Percentiles rank a stretch among this genome's conserved stretches.
phyloP scores from a whole-genome alignment of 2,797 vertebrate species.

The Smutsia gigantea region DNA sequence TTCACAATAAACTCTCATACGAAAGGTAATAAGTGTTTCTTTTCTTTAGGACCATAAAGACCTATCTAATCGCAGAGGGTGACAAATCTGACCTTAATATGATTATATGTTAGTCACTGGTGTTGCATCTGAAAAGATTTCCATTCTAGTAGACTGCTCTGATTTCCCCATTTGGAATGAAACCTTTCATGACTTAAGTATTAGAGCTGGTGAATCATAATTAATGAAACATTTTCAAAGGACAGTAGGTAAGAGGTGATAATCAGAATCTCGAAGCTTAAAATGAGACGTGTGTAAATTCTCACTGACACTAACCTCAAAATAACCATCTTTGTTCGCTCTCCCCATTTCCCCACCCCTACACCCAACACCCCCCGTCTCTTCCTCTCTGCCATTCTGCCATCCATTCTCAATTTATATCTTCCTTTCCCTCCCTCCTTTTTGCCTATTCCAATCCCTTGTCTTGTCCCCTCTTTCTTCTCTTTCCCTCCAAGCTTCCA shows the following conservation, averaged over 20 bases:
- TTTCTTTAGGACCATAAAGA: background rate
- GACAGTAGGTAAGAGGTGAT: background rate
- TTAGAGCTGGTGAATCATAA: conserved; percentile 50
- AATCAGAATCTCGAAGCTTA: conserved; percentile 39
- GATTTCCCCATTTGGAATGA: conserved; percentile 34
- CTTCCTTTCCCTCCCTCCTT: background rate
- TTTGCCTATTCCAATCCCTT: background rate
- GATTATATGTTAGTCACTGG: background rate
- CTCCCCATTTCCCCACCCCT: background rate
- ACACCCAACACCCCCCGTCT: background rate
- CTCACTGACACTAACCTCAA: conserved; percentile 1
- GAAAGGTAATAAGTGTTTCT: background rate
- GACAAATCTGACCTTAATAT: conserved; percentile 30
- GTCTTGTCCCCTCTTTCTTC: background rate
- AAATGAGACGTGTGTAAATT: conserved; percentile 4
- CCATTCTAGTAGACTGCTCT: conserved; percentile 16
- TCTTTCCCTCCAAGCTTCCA: background rate
- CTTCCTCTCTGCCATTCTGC: background rate
- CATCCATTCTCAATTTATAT: background rate
- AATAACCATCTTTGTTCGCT: background rate
- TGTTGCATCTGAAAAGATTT: background rate
- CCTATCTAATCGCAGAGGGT: background rate
- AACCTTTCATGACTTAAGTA: conserved; percentile 28
- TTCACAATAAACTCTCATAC: background rate
- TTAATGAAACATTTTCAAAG: conserved; percentile 57